Conservation (phyloP, 2,113 vertebrate genomes). For the Cromileptes altivelis region DNA sequence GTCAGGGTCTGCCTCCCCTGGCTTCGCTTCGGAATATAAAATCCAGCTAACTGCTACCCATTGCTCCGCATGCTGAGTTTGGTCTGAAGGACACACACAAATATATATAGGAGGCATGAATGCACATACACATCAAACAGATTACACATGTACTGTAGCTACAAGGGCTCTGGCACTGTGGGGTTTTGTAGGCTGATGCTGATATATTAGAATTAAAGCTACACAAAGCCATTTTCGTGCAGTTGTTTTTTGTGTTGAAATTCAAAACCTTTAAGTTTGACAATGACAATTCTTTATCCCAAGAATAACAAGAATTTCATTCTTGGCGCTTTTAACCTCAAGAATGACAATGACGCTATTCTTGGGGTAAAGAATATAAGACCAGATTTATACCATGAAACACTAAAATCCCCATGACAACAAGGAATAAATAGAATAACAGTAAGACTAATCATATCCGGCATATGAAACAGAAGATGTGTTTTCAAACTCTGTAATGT, state of each 20-base stretch:
- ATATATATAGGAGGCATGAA: slow-evolving; percentile 33
- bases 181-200: slow-evolving; percentile 21
- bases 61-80: slow-evolving; percentile 70
- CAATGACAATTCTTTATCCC: background rate
- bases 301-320: background rate
- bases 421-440: background rate
- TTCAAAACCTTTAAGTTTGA: background rate
- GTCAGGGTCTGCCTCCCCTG: slow-evolving; percentile 65
- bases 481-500: background rate
- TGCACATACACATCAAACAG: slow-evolving; percentile 41
- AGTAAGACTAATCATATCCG: background rate
- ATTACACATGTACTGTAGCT: slow-evolving; percentile 30
- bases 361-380: rapidly evolving
- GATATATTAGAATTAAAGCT: slow-evolving; percentile 5
- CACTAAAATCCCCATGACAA: background rate
- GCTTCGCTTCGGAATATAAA: slow-evolving; percentile 70
- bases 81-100: slow-evolving; percentile 68
- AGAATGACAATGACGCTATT: background rate
- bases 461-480: background rate
- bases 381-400: slow-evolving; percentile 2
- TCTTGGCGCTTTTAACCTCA: background rate
- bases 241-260: background rate
- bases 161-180: slow-evolving; percentile 6
- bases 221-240: background rate
- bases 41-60: slow-evolving; percentile 66